Percentiles rank a stretch among this genome's conserved stretches.
phyloP scores from a whole-genome alignment of 92 coral and sea anemone genomes.

The Parazoanthus swiftii region DNA sequence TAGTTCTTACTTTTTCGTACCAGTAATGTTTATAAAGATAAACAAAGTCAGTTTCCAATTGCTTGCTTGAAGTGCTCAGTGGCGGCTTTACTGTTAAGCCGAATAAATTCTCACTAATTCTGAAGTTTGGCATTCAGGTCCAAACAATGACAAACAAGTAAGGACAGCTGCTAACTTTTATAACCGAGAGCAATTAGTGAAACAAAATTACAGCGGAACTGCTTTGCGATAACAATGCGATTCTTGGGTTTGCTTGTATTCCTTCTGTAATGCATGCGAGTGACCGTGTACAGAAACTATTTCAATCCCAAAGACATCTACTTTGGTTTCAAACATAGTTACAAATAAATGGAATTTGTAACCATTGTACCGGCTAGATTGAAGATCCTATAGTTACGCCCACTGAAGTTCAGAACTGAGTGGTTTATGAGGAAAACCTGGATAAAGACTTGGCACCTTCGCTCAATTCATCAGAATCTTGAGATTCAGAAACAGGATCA shows the following conservation, averaged over 20 bases:
- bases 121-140: neutral
- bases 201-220: neutral
- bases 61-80: neutral
- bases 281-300: neutral
- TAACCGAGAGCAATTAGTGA: neutral
- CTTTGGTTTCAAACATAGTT: neutral
- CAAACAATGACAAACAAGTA: neutral
- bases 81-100: neutral
- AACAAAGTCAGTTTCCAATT: neutral
- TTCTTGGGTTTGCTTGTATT: neutral
- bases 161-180: constrained; percentile 4
- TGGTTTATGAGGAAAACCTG: neutral
- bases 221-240: neutral
- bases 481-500: neutral
- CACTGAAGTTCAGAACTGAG: neutral
- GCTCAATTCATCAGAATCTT: no score
- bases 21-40: neutral
- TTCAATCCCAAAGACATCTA: neutral
- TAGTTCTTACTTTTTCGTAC: neutral
- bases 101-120: neutral
- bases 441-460: no score
- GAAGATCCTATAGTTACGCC: neutral
- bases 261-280: neutral
- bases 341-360: no score
- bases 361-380: neutral